Evolutionary conservation across 2,113 vertebrate genomes (phyloP).

Genomic region (Xiphophorus maculatus): DNA sequence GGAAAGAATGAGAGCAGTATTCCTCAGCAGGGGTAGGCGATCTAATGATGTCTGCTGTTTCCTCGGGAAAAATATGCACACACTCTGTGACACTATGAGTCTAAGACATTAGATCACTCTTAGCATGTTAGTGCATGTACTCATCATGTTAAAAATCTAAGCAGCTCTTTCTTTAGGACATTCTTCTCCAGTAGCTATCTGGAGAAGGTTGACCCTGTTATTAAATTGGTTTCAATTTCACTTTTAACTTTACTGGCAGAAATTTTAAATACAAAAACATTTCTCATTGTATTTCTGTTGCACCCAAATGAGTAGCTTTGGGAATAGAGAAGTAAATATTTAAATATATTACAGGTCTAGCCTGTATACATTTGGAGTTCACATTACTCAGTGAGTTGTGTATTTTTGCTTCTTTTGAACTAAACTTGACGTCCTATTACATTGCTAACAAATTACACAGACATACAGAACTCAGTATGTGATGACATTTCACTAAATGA

Average conservation of each 20-base stretch:
- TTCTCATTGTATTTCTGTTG: not conserved
- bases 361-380: not conserved
- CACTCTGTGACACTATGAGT: conserved; percentile 27
- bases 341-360: conserved; percentile 8
- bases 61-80: conserved; percentile 49
- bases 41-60: conserved; percentile 44
- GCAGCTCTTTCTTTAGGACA: not conserved
- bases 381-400: conserved; percentile 10
- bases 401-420: conserved; percentile 37
- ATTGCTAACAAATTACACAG: not conserved
- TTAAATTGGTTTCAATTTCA: conserved; percentile 21
- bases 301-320: not conserved
- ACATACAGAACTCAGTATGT: not conserved
- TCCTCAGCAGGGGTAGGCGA: conserved; percentile 27
- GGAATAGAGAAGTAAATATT: not conserved
- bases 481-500: not conserved
- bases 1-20: conserved; percentile 42
- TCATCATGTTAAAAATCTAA: conserved; percentile 8
- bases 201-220: conserved; percentile 9
- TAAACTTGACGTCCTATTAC: conserved; percentile 31
- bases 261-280: not conserved
- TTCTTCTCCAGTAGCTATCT: not conserved
- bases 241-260: not conserved
- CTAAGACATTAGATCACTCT: conserved; percentile 33
- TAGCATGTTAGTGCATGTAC: conserved; percentile 20